Conservation (phyloP, 2,797 vertebrate species). For the Melanotaenia trifasciata region DNA sequence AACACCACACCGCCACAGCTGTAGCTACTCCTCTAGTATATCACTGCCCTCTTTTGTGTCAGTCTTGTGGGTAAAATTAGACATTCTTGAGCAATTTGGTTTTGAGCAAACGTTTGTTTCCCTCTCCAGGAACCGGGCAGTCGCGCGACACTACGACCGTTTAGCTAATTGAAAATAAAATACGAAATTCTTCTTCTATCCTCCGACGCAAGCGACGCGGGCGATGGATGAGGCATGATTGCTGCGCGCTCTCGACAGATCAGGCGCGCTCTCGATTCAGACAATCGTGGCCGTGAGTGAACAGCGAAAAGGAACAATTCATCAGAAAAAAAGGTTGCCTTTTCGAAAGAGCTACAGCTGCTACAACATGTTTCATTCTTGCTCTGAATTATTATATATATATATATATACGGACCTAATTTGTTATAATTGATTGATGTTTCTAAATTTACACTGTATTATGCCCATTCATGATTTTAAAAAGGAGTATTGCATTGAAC, state of each 20-base stretch:
- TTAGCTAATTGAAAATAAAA: constrained; percentile 10
- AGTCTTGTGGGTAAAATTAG: neutral
- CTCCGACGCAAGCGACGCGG: constrained; percentile 52
- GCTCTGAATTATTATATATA: neutral
- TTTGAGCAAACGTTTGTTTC: neutral
- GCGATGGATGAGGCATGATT: constrained; percentile 68
- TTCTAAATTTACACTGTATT: neutral
- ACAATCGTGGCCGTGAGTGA: constrained; percentile 70
- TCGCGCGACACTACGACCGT: neutral
- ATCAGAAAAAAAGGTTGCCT: constrained; percentile 62
- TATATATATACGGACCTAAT: neutral
- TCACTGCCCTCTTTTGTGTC: constrained; percentile 62
- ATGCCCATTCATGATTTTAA: neutral
- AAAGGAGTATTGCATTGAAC: neutral
- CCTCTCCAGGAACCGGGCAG: neutral
- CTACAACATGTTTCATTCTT: constrained; percentile 23
- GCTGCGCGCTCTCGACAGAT: constrained; percentile 67
- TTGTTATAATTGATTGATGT: neutral
- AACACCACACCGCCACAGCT: constrained; percentile 57
- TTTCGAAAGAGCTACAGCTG: constrained; percentile 25
- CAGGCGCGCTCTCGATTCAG: constrained; percentile 64
- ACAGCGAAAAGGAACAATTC: constrained; percentile 78
- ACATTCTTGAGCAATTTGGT: constrained; percentile 16
- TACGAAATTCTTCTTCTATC: constrained; percentile 22
- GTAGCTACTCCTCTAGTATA: constrained; percentile 44